Base-by-base conservation (phyloP, 1,140 invertebrate genomes). In the Drosophila nasuta region DNA sequence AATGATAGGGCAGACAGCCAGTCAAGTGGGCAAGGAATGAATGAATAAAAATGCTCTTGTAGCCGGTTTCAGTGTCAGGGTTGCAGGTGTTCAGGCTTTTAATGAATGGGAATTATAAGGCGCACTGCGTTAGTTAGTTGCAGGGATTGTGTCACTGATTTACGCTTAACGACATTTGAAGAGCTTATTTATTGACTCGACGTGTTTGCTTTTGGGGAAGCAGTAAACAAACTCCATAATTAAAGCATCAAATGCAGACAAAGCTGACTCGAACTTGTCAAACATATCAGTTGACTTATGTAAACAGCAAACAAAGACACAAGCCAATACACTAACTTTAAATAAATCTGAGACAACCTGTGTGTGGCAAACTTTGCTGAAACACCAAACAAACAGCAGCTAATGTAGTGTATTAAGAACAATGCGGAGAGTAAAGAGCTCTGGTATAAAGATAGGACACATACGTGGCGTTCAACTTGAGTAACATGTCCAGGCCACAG, bases 241-340 rank as follows among this genome's bases (percentile, higher is more conserved):
- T 87, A 88, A 88, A 69, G 83, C 85, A 88, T 82, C 83, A 87
- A 88, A 68, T 80, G 72, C 82, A 80, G 79, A 88, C 75, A 60
- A 28, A 52, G 48, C 56, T 30, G 48, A 20, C 33, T 56, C 49
- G 25, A 64, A 69, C 59, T 72, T 86, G 68, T 52, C 59, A 46
- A 51, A 66, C 28, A 67, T 73, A 68, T 86, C 74, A 33, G 49
- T 17, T 72, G 33, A 28, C 20, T 65, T 67, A 41, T 49, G 13
- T 35, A 73, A 74, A 77, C 49, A 51, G 28, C 41, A 60, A 69
- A 68, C 59, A 59, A 57, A 38, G 43, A 33, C 11, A n/a, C 13
- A 35, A 46, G 13, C 11, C 10, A 30, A 13, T 43, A 35, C 15
- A 20, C 11, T 25, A 1, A 38, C 25, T 49, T 46, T 41, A n/a